Evolutionary conservation across 2,797 vertebrate species (phyloP).

Genomic region (Alauda arvensis): DNA sequence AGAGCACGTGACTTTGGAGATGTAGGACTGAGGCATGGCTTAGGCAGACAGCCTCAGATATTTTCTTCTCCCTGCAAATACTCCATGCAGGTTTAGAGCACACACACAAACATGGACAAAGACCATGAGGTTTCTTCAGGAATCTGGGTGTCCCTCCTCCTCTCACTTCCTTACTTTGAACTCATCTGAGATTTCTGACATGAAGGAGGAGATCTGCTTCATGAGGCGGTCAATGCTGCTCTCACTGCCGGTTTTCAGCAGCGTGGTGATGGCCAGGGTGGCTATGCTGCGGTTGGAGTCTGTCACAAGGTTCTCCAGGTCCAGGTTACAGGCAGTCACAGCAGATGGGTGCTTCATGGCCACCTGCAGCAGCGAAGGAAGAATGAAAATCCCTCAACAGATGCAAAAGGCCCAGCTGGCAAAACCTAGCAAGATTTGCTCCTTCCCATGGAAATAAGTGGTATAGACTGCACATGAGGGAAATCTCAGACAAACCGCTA

Average conservation of each 20-base stretch:
- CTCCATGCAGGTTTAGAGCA: not conserved
- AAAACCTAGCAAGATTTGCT: not conserved
- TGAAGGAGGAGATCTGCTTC: conserved; percentile 84
- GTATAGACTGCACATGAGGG: not conserved
- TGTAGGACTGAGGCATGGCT: not conserved
- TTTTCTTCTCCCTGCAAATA: not conserved
- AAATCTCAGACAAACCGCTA: not conserved
- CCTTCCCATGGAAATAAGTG: not conserved
- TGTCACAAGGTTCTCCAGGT: conserved; percentile 80
- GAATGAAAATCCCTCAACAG: not conserved
- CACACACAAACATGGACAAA: not conserved
- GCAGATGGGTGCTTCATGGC: conserved; percentile 83
- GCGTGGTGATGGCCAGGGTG: conserved; percentile 78
- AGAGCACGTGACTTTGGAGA: not conserved
- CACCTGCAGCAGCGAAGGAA: conserved; percentile 58
- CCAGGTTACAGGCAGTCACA: conserved; percentile 81
- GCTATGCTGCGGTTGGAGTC: conserved; percentile 82
- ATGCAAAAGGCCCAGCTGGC: not conserved
- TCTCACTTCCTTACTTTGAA: conserved; percentile 72
- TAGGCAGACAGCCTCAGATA: not conserved
- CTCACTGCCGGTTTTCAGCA: conserved; percentile 81
- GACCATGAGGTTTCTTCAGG: not conserved
- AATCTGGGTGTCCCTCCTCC: not conserved
- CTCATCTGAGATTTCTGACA: conserved; percentile 83
- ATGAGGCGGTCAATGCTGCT: conserved; percentile 83